Base-by-base conservation (phyloP, 2,113 vertebrate species). In the Galeopterus variegatus region DNA sequence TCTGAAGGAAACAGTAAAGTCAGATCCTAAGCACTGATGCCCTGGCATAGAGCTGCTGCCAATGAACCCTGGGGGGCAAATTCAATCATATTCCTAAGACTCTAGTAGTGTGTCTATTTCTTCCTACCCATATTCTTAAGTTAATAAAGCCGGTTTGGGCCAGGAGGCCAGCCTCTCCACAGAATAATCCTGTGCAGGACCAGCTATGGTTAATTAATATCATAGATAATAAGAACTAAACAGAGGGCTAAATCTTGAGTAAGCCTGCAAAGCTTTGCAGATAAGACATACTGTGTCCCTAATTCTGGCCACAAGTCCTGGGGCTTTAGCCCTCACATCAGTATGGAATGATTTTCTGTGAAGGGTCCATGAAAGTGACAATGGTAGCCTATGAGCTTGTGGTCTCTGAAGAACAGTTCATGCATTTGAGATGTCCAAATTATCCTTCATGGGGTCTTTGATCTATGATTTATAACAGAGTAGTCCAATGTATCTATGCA, bases 1-100 rank as follows among this genome's bases (percentile, higher is more conserved):
- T 99, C 99, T 99, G 94, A 56, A 95, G 58, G 72, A 96, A 86
- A 96, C 33, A 96, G 26, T 11, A 82, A 88, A 96, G 72, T 8
- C 75, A 95, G 81, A 89, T 72, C 48, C 65, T 92, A 62, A 97
- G 69, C 50, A 94, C 28, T 69, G 62, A 90, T 58, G n/a, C 41
- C 18, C 21, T 33, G 26, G 72, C 54, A 88, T 6, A 80, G 24
- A 23, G 62, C 52, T 85, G 21, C 31, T 95, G 72, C 62, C 62
- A 76, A 18, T 2, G 62, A 73, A 83, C 7, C 72, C 54, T 64
- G 41, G 58, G 45, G 67, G 79, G 31, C 19, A 93, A 89, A 88
- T 62, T 60, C 82, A 93, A n/a, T 26, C 15, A 85, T 67, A 80
- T 15, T 15, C 58, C 13, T 75, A 83, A 23, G 56, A 95, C n/a